Evolutionary conservation across 2,888 invertebrate species (phyloP).

Genomic region (Drosophila borealis): DNA sequence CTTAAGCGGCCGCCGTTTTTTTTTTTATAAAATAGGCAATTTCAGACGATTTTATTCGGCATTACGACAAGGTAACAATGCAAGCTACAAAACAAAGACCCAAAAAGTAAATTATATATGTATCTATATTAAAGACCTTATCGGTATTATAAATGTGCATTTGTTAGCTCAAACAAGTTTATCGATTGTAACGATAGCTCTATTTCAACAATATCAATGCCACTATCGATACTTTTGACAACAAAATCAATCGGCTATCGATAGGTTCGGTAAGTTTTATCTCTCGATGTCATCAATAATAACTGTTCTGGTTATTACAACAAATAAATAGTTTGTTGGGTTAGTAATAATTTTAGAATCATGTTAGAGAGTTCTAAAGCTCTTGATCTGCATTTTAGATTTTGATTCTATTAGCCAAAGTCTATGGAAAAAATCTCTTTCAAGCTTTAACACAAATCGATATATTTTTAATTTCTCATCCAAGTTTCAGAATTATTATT

Average conservation of each 20-base stretch:
- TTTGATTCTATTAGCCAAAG: too few relatives aligned
- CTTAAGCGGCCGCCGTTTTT: slow-evolving; percentile 46
- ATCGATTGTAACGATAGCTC: not conserved
- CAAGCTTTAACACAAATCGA: too few relatives aligned
- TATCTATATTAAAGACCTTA: not conserved
- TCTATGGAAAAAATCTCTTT: too few relatives aligned
- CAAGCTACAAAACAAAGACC: not conserved
- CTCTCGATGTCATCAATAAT: too few relatives aligned
- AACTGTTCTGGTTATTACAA: too few relatives aligned
- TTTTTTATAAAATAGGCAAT: slow-evolving; percentile 57
- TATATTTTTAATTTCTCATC: too few relatives aligned
- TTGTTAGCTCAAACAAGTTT: not conserved
- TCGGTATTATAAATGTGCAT: not conserved
- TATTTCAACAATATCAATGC: not conserved
- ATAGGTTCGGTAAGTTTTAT: too few relatives aligned
- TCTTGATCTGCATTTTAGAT: too few relatives aligned
- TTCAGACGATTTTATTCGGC: slow-evolving; percentile 33
- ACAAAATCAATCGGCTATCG: not conserved
- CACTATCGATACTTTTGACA: not conserved
- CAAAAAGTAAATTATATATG: not conserved
- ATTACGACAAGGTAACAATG: slow-evolving; percentile 10
- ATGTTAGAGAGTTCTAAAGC: too few relatives aligned
- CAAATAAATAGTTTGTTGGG: too few relatives aligned
- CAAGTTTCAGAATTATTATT: too few relatives aligned
- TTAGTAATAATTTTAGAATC: too few relatives aligned